Evolutionary conservation across 2,888 invertebrate species (phyloP), one percentile per base, ranked within the genome.

Genomic region (Drosophila rellima): DNA sequence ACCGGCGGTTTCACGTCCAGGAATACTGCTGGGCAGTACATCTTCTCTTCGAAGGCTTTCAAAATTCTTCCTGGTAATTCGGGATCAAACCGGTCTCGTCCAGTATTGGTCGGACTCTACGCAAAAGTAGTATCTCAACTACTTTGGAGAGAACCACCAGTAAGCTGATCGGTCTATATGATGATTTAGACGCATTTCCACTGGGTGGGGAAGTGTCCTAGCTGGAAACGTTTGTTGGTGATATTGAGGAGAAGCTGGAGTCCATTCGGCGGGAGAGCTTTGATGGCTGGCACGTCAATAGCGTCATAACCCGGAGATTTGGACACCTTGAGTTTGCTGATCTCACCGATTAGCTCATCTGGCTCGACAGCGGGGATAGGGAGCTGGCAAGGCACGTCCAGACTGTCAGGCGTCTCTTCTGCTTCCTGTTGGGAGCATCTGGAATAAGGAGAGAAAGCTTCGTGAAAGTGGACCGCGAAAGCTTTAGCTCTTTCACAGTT

Each of bases 171-270:
- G 39, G 39, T 7, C 17, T 15, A 7, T 39, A 39, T 15, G 39
- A 39, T 6, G 17, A 7, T 17, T 39, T 2, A 39, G 15, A 17
- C n/a, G n/a, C n/a, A n/a, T n/a, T n/a, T 17, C 39, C 39, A 39
- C 39, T 39, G 39, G 15, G 39, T 39, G 39, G 39, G 39, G 7
- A 39, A 39, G 39, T 39, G 39, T 39, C 39, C 39, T 39, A 39
- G 2, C 39, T 39, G 15, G 17, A 39, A 15, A 11, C 33, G 13
- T 33, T 33, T 13, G 33, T 33, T 33, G 1, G 3, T 4, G 1
- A 42, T 42, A 10, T 17, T 17, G 7, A 39, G 39, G 17, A 39
- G 17, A 0, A 39, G 10, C 2, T 8, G 2, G 7, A 39, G 2
- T 17, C 39, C 40, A 18, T 10, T 17, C 11, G 17, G 11, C 18